Conservation (phyloP, 2,797 vertebrate species). For the Hippocampus kuda region DNA sequence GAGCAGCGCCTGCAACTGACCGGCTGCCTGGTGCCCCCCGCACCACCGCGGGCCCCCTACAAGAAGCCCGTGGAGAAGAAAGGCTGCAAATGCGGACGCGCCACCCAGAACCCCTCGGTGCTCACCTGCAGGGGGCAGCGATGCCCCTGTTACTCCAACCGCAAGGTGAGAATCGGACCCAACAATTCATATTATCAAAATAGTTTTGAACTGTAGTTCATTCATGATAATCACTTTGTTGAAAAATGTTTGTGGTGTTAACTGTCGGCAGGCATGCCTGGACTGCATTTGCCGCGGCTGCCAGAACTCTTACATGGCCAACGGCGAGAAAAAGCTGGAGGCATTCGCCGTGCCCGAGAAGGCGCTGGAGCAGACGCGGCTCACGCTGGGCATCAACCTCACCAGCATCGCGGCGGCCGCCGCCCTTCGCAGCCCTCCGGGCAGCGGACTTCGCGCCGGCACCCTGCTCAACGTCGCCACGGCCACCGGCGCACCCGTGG, state of each 20-base stretch:
- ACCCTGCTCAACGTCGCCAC: constrained; percentile 86
- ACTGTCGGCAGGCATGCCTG: constrained; percentile 75
- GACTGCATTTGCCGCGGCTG: constrained; percentile 99
- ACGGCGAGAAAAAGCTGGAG: constrained; percentile 98
- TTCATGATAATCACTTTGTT: no score
- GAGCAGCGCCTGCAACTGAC: constrained; percentile 52
- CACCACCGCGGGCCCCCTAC: constrained; percentile 89
- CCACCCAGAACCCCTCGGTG: constrained; percentile 99
- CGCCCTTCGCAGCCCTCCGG: constrained; percentile 75
- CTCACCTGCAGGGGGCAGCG: constrained; percentile 98
- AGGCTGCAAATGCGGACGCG: constrained; percentile 98
- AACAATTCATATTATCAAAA: no score
- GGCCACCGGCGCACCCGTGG: constrained; percentile 64
- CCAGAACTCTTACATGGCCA: constrained; percentile 99
- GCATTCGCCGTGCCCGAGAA: constrained; percentile 99
- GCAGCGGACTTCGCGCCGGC: constrained; percentile 79
- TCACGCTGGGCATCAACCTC: constrained; percentile 98
- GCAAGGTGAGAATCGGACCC: constrained; percentile 66
- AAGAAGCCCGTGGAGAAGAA: constrained; percentile 99
- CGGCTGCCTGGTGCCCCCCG: constrained; percentile 78
- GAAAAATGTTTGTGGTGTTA: background rate
- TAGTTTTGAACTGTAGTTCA: no score
- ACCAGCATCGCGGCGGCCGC: constrained; percentile 83
- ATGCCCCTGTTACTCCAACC: constrained; percentile 98
- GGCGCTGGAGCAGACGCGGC: constrained; percentile 96